Conservation (phyloP, 2,797 vertebrate species). For the Vipera latastei region DNA sequence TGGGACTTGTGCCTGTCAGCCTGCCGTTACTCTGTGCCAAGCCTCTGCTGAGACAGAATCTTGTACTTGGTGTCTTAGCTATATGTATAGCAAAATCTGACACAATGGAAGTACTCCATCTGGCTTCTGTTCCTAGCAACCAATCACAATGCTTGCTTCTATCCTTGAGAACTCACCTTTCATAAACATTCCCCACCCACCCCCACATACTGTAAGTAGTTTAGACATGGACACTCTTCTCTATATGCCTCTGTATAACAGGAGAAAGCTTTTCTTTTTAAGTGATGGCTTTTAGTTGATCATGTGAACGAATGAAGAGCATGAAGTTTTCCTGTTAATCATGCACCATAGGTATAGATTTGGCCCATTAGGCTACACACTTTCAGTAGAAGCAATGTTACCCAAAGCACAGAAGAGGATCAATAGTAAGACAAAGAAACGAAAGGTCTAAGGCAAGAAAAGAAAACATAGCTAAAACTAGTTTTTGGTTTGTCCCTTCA, state of each 20-base stretch:
- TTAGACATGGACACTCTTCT: background rate
- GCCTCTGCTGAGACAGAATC: constrained; percentile 10
- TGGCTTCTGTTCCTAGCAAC: constrained; percentile 1
- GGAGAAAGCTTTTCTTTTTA: background rate
- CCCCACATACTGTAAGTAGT: background rate
- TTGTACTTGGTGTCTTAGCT: background rate
- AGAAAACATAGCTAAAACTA: background rate
- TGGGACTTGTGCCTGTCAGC: background rate
- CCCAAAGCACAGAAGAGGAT: background rate
- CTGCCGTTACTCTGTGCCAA: background rate
- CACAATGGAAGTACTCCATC: background rate
- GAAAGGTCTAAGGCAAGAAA: background rate
- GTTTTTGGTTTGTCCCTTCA: background rate
- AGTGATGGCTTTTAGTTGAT: background rate
- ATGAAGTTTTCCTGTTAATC: background rate
- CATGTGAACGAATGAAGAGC: background rate
- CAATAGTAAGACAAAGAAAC: background rate
- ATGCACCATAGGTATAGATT: background rate
- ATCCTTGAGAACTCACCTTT: constrained; percentile 9
- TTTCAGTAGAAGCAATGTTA: background rate
- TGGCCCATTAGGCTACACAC: background rate
- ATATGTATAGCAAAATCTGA: background rate
- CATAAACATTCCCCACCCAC: background rate
- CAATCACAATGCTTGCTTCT: constrained; percentile 7
- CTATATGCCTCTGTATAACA: background rate